phyloP scores from a whole-genome alignment of 2,797 vertebrate species.

The Sebastes nivosus region DNA sequence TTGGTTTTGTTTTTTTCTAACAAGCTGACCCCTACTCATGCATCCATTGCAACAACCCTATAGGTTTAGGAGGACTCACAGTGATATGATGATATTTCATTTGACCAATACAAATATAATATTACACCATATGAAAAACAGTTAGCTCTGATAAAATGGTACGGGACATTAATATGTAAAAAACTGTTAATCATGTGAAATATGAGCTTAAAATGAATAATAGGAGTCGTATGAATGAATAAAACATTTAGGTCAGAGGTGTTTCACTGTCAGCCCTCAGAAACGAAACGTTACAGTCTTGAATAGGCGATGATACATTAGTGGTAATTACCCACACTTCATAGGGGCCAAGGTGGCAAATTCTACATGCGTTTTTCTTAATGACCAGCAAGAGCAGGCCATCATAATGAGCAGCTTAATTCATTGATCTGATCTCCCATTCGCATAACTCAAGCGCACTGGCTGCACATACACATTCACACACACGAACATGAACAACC shows the following conservation, averaged over 20 bases:
- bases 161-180: slow-evolving; percentile 50
- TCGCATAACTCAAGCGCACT: slow-evolving; percentile 32
- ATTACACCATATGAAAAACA: slow-evolving; percentile 12
- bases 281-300: slow-evolving; percentile 83
- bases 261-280: slow-evolving; percentile 85
- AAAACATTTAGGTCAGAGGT: slow-evolving; percentile 90
- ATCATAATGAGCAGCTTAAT: slow-evolving; percentile 96
- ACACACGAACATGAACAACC: slow-evolving; percentile 34
- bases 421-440: slow-evolving; percentile 87
- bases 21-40: neutral
- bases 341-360: slow-evolving; percentile 91
- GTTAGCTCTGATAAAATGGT: slow-evolving; percentile 15
- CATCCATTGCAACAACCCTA: neutral
- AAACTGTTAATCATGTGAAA: slow-evolving; percentile 85
- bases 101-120: slow-evolving; percentile 30
- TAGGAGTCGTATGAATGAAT: slow-evolving; percentile 89
- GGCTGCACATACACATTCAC: slow-evolving; percentile 23
- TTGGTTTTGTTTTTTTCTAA: neutral
- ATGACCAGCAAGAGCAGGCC: slow-evolving; percentile 92
- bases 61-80: neutral
- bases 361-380: slow-evolving; percentile 86
- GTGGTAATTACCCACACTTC: slow-evolving; percentile 94
- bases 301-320: slow-evolving; percentile 99
- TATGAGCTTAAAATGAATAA: slow-evolving; percentile 87
- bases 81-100: slow-evolving; percentile 25